Conservation (phyloP, 2,888 invertebrate genomes). For the Dione vanillae region DNA sequence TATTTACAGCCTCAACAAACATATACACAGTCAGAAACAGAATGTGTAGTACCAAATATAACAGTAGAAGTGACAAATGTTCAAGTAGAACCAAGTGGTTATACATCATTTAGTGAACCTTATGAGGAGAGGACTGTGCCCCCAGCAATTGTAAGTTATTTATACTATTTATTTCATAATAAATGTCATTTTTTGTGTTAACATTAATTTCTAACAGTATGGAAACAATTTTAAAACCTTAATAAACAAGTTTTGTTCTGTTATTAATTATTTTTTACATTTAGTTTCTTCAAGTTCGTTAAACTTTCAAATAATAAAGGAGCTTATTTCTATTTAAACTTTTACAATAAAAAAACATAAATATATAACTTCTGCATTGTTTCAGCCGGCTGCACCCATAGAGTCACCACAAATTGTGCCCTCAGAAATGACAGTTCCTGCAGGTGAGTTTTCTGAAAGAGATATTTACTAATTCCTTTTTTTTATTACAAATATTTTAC, state of each 20-base stretch:
- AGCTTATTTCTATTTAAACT: too few species aligned
- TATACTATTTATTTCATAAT: neutral
- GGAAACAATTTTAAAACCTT: too few species aligned
- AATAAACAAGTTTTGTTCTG: too few species aligned
- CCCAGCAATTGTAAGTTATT: conserved; percentile 69
- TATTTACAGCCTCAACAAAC: conserved; percentile 51
- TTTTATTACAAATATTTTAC: too few species aligned
- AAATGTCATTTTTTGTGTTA: too few species aligned
- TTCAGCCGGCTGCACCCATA: conserved; percentile 68
- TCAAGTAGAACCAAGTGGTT: conserved; percentile 56
- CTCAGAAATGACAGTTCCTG: conserved; percentile 61
- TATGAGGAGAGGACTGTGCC: conserved; percentile 73
- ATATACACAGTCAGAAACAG: conserved; percentile 64
- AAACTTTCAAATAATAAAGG: too few species aligned
- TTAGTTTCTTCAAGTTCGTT: too few species aligned
- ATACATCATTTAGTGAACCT: conserved; percentile 66
- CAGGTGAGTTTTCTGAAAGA: conserved; percentile 58
- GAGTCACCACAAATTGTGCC: conserved; percentile 77
- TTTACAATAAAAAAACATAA: too few species aligned
- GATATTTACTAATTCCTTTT: too few species aligned
- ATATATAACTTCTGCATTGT: neutral
- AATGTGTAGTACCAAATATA: conserved; percentile 77
- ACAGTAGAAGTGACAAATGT: conserved; percentile 69
- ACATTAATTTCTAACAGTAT: too few species aligned
- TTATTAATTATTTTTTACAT: too few species aligned